Conservation (phyloP, 2,113 vertebrate species). For the Lontra canadensis region DNA sequence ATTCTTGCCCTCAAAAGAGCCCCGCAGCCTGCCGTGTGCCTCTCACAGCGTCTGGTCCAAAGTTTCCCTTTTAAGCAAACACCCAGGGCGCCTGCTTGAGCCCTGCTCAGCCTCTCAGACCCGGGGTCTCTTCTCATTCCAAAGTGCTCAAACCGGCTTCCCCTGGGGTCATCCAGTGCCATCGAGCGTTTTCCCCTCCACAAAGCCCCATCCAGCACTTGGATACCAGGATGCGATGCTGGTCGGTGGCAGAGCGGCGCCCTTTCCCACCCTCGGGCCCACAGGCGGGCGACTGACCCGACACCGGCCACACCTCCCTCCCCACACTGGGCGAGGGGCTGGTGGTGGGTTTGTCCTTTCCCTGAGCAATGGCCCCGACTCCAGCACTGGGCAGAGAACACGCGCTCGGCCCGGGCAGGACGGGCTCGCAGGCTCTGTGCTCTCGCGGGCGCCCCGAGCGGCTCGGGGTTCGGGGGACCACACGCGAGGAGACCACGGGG, state of each 20-base stretch:
- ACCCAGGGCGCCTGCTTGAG: conserved; percentile 69
- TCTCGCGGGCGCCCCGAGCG: not conserved
- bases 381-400: not conserved
- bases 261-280: conserved; percentile 71
- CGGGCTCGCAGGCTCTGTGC: fast-evolving
- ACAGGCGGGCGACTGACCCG: conserved; percentile 76
- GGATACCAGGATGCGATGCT: conserved; percentile 70
- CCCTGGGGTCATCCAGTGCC: conserved; percentile 80
- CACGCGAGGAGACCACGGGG: not conserved
- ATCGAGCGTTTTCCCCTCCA: conserved; percentile 83
- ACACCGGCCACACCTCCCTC: not conserved
- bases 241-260: conserved; percentile 70
- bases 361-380: not conserved
- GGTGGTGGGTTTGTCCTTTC: not conserved
- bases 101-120: conserved; percentile 81
- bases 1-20: fast-evolving
- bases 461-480: not conserved
- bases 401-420: fast-evolving
- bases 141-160: conserved; percentile 81
- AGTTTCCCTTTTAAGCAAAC: conserved; percentile 74
- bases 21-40: conserved; percentile 18
- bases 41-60: conserved; percentile 45
- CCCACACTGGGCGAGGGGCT: not conserved
- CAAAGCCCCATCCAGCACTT: conserved; percentile 66
- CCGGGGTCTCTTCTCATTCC: conserved; percentile 83